These are phyloP conservation scores for Thaumetopoea pityocampa DNA, from an alignment of 1,140 invertebrate genomes.

Conservation along the genomic window DNA sequence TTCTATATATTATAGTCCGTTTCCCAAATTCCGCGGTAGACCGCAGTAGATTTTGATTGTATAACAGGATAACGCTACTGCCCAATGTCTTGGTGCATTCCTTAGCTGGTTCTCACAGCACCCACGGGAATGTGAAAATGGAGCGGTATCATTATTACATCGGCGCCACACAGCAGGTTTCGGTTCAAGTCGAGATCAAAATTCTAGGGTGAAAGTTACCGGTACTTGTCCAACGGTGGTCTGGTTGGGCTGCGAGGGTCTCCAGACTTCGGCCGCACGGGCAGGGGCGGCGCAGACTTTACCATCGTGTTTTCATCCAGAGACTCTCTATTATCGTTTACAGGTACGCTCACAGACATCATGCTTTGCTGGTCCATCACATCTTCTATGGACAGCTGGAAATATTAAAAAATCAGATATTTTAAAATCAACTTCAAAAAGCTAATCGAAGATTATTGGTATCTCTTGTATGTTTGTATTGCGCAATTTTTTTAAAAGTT, in stretches of 20 bases:
- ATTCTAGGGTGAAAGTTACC: slow-evolving; percentile 26
- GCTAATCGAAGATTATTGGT: too few relatives aligned
- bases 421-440: too few relatives aligned
- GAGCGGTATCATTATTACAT: too few relatives aligned
- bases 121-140: not conserved
- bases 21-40: too few relatives aligned
- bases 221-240: slow-evolving; percentile 42
- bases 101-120: not conserved
- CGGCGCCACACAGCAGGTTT: too few relatives aligned
- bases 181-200: too few relatives aligned
- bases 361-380: slow-evolving; percentile 42
- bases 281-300: slow-evolving; percentile 55
- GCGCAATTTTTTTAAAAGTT: too few relatives aligned
- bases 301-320: slow-evolving; percentile 35
- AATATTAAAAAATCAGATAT: slow-evolving; percentile 3
- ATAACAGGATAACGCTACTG: too few relatives aligned
- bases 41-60: too few relatives aligned
- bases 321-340: slow-evolving; percentile 30
- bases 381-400: slow-evolving; percentile 56
- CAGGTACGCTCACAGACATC: slow-evolving; percentile 53
- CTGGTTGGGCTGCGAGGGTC: slow-evolving; percentile 55
- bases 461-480: too few relatives aligned
- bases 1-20: too few relatives aligned
- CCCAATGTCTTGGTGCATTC: too few relatives aligned
- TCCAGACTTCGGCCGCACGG: slow-evolving; percentile 49